Conservation (phyloP, 2,113 vertebrate species). For the Talpa occidentalis region DNA sequence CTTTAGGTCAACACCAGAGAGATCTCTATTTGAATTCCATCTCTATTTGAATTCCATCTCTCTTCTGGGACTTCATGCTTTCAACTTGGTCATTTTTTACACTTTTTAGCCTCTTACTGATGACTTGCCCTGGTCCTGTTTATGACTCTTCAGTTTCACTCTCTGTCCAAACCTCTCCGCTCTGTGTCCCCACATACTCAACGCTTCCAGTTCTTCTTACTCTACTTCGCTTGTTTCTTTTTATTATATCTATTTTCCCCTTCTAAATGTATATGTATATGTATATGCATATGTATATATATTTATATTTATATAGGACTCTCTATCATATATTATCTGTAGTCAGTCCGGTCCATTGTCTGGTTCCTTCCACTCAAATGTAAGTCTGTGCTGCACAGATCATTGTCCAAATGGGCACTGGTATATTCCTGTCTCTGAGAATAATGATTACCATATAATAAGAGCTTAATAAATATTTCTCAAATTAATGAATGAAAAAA, state of each 20-base stretch:
- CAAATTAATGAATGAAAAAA: background rate
- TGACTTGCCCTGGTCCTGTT: background rate
- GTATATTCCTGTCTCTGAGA: background rate
- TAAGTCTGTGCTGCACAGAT: fast-evolving
- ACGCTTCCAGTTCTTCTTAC: background rate
- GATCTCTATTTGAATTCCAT: background rate
- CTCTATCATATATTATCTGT: background rate
- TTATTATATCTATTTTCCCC: background rate
- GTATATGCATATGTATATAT: background rate
- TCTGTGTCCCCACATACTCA: background rate
- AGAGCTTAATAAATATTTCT: background rate
- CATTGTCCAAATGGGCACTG: background rate
- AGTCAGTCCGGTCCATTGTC: background rate
- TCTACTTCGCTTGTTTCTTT: background rate
- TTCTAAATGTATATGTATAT: background rate
- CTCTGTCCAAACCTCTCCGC: background rate
- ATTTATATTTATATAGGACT: too few relatives aligned
- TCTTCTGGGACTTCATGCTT: background rate
- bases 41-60: background rate
- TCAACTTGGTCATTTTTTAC: background rate
- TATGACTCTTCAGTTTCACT: too few relatives aligned
- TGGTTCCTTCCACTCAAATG: background rate
- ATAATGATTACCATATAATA: background rate
- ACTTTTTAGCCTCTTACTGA: background rate
- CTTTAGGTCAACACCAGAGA: background rate